Evolutionary conservation across 2,797 vertebrate species (phyloP).

Genomic region (Carduelis carduelis): DNA sequence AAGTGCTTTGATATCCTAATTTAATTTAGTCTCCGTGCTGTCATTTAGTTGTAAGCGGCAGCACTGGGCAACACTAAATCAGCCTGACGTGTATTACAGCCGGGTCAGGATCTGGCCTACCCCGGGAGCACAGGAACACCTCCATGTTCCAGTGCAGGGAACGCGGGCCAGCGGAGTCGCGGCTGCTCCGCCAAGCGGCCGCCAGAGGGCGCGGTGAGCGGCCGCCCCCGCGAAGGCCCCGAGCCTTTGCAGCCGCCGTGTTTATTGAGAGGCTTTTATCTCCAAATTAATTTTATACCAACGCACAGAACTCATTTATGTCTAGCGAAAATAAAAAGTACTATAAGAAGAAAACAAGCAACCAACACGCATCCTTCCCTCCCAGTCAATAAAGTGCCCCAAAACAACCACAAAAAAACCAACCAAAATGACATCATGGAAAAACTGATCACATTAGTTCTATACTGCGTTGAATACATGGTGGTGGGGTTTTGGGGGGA

Average conservation of each 20-base stretch:
- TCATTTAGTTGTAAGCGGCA: background rate
- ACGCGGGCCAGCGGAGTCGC: no score
- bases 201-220: background rate
- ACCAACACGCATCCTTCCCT: no score
- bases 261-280: background rate
- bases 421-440: background rate
- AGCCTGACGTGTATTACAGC: background rate
- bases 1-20: background rate
- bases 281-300: background rate
- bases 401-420: background rate
- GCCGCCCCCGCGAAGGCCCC: background rate
- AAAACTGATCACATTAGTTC: background rate
- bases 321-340: background rate
- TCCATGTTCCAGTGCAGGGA: background rate
- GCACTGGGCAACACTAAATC: background rate
- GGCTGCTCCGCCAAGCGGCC: background rate
- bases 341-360: background rate
- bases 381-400: background rate
- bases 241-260: fast-evolving
- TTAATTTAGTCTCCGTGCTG: background rate
- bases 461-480: background rate
- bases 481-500: background rate
- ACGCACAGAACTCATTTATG: background rate
- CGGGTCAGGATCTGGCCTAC: background rate
- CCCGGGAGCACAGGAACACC: fast-evolving